Conservation (phyloP, 1,140 invertebrate species). For the Lamellibrachia luymesi region DNA sequence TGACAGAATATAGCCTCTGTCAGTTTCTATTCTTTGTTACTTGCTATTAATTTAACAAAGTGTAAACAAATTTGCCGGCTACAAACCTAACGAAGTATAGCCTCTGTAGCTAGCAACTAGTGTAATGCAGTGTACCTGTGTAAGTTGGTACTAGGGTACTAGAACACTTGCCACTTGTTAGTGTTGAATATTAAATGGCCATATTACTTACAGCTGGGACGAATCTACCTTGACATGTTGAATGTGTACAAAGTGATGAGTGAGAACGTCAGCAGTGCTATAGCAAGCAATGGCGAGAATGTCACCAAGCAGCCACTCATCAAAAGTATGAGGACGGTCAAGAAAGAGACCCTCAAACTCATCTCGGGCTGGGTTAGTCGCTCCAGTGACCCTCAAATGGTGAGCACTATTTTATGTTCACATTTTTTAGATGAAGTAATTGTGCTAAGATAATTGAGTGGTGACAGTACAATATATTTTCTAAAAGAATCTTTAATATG, state of each 20-base stretch:
- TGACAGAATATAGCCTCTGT: too few relatives aligned
- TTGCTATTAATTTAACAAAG: too few relatives aligned
- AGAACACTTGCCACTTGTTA: background rate
- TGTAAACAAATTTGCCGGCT: too few relatives aligned
- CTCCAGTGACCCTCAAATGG: constrained; percentile 77
- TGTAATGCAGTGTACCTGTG: background rate
- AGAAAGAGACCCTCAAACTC: constrained; percentile 98
- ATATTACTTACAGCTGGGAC: constrained; percentile 68
- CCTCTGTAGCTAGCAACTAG: background rate
- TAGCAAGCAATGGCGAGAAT: constrained; percentile 88
- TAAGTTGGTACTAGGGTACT: too few relatives aligned
- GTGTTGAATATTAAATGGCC: constrained; percentile 8
- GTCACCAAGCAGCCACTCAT: constrained; percentile 97
- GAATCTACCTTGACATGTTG: constrained; percentile 98
- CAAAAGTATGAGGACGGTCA: constrained; percentile 97
- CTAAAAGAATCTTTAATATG: too few relatives aligned
- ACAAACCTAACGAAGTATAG: background rate
- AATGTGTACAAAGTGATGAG: constrained; percentile 99
- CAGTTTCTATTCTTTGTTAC: too few relatives aligned
- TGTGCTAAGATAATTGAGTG: background rate
- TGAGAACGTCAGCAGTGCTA: constrained; percentile 95
- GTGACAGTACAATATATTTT: background rate
- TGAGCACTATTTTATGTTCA: constrained; percentile 37
- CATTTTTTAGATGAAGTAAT: background rate
- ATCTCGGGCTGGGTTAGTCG: constrained; percentile 95